Percentiles rank a stretch among this genome's conserved stretches.
Conservation (phyloP, 2,797 vertebrate species). For the Anisognathus igniventris region DNA sequence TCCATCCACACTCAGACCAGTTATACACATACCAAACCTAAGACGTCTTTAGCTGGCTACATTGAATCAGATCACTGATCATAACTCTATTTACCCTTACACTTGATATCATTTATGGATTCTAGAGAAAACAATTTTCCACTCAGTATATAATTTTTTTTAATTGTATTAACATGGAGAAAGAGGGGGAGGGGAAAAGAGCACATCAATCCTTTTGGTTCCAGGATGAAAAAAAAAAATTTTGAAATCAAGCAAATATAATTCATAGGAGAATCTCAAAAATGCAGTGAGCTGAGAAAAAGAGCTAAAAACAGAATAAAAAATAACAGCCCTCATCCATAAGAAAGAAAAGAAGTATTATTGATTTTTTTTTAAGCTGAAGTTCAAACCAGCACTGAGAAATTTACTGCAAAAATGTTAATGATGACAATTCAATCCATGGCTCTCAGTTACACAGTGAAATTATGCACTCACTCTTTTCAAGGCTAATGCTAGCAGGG, state of each 20-base stretch:
- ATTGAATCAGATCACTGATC: background rate
- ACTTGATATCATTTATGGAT: background rate
- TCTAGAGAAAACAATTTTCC: background rate
- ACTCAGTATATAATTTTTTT: background rate
- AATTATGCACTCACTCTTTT: background rate
- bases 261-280: background rate
- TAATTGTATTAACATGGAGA: background rate
- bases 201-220: background rate
- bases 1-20: background rate
- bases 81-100: background rate
- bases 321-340: background rate
- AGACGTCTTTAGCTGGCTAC: background rate
- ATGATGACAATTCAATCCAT: background rate
- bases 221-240: background rate
- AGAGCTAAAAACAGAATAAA: background rate
- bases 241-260: background rate
- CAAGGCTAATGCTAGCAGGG: background rate
- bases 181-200: background rate
- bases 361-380: background rate
- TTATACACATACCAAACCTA: background rate
- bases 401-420: slow-evolving; percentile 21
- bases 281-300: background rate
- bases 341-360: background rate
- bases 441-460: background rate
- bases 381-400: slow-evolving; percentile 12